Base-by-base conservation (phyloP, 2,113 vertebrate species). In the Dipodomys ordii region DNA sequence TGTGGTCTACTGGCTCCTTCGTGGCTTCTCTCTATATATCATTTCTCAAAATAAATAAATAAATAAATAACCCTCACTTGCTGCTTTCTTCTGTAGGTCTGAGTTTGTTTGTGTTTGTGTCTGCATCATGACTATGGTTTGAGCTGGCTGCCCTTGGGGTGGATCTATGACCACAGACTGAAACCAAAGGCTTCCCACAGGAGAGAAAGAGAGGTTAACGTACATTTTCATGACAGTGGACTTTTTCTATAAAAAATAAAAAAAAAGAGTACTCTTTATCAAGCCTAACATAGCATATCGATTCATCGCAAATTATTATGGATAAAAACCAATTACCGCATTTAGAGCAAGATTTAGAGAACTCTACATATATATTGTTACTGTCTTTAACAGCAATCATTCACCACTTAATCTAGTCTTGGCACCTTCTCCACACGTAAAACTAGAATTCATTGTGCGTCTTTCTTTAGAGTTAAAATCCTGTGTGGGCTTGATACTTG, bases 321-420 rank as follows among this genome's bases (percentile, higher is more conserved):
- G 71, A 94, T 93, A 95, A 92, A 92, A 95, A 72, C 22, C 76
- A 64, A 93, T 88, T 79, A 19, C 6, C 76, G 23, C 44, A 87
- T 78, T 94, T 94, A 96, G 39, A 94, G 64, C 87, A 91, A 96
- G 49, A 78, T 79, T 91, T 92, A 91, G 91, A 92, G 67, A 88
- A 90, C 69, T n/a, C 28, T 13, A 69, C 28, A 73, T 25, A 35
- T 62, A 25, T 25, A 44, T 87, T 0, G 0, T 93, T 46, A 53
- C 76, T 77, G 39, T 46, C 39, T 88, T 96, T 35, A 80, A 25
- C 7, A 20, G 62, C 20, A 27, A 82, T 83, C 28, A 72, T 92
- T 94, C 73, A 78, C 46, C 64, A 62, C 35, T 83, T 83, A 80
- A 81, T 80, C 85, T 53, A 79, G 69, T 25, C 68, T 83, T 94